Base-by-base conservation (phyloP, 2,797 vertebrate genomes). In the Tympanoctomys barrerae region DNA sequence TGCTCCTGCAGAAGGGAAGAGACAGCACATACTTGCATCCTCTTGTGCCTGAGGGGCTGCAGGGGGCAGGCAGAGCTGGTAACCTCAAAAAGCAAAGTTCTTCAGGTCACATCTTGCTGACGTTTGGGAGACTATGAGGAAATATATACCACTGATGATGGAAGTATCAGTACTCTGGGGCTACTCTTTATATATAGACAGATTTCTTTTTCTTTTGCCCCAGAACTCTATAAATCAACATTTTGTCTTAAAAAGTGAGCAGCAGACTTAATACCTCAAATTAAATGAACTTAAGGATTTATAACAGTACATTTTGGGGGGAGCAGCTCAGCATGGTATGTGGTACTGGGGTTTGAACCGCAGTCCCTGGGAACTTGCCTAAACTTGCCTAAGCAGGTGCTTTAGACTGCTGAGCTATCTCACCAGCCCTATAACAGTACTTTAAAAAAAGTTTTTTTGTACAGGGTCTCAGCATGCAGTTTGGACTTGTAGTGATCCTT, bases 241-340 rank as follows among this genome's bases (percentile, higher is more conserved):
- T 83, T 95, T 80, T 78, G 64, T 83, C 78, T 89, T 88, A 42
- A 83, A 75, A 96, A 87, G 26, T 82, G 36, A 88, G 1, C 39
- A 21, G 59, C 54, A 70, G 36, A 87, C 12, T 57, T 87, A 42
- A 0, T 71, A 42, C 36, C 61, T 96, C 39, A 87, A 42, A 71
- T 71, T 82, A 92, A 90, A 91, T 62, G 12, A 89, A 54, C 31
- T 80, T 64, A 77, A 92, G 39, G 62, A 57, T 83, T 73, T 89
- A 61, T 78, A 79, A 33, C 64, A 36, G 52, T 54, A 54, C 52
- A 2, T 54, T 54, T 54, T 42, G 42, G 42, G 42, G 42, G 4
- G 5, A 42, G 42, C 42, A 42, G 42, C 42, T 42, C 42, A 42
- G 42, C 42, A 5, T 42, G 42, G 42, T 5, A 42, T 42, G 42